Conservation (phyloP, 2,888 invertebrate genomes). For the Eurytoma californica region DNA sequence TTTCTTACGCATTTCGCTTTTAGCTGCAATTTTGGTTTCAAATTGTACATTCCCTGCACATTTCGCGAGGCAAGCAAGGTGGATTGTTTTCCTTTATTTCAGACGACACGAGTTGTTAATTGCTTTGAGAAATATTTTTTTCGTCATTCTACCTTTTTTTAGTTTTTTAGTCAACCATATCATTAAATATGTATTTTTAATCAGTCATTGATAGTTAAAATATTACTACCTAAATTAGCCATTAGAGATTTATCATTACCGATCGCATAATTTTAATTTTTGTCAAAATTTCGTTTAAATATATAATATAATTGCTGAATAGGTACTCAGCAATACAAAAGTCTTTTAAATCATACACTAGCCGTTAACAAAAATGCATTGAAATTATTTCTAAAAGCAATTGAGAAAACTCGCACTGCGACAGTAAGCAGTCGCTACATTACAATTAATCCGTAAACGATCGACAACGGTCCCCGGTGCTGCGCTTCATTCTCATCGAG, state of each 20-base stretch:
- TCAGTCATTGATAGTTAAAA: neutral
- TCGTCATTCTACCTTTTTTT: neutral
- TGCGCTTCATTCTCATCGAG: slow-evolving; percentile 61
- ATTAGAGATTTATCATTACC: neutral
- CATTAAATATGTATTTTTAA: neutral
- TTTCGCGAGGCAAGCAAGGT: slow-evolving; percentile 21
- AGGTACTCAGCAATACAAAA: too few species aligned
- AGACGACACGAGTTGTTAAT: neutral
- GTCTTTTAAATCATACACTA: too few species aligned
- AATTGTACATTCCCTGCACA: neutral
- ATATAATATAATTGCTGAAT: neutral
- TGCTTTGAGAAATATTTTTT: neutral
- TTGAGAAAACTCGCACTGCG: neutral
- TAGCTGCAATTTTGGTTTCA: neutral
- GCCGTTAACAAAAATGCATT: too few species aligned
- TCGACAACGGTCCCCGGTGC: slow-evolving; percentile 23
- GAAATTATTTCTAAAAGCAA: too few species aligned
- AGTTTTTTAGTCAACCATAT: neutral
- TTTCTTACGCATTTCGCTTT: slow-evolving; percentile 8
- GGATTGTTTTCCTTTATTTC: neutral
- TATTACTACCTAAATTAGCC: neutral
- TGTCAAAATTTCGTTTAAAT: neutral
- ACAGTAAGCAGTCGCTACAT: neutral
- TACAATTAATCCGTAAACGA: slow-evolving; percentile 45
- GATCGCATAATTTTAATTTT: too few species aligned